Percentiles rank a stretch among this genome's conserved stretches.
Evolutionary conservation across 2,113 vertebrate species (phyloP).

Genomic region (Notothenia coriiceps): DNA sequence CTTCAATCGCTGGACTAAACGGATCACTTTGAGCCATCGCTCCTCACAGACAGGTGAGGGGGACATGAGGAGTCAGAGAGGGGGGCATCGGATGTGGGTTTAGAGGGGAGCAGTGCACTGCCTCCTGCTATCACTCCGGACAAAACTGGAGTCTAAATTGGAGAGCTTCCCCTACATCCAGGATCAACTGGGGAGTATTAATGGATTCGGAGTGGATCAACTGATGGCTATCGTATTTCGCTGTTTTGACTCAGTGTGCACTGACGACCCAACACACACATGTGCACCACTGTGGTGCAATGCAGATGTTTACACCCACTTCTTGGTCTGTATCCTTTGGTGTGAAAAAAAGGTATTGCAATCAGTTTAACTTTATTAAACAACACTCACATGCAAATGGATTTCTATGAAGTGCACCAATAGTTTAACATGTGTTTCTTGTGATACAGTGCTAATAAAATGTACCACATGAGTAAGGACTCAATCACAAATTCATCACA

Average conservation of each 20-base stretch:
- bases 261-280: conserved; percentile 67
- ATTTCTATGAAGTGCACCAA: background rate
- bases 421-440: conserved; percentile 5
- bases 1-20: conserved; percentile 1
- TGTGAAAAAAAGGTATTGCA: background rate
- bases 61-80: conserved; percentile 36
- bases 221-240: conserved; percentile 77
- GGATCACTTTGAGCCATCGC: conserved; percentile 2
- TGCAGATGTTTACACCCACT: conserved; percentile 77
- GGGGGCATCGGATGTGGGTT: conserved; percentile 46
- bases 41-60: conserved; percentile 62
- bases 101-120: conserved; percentile 36
- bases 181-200: conserved; percentile 76
- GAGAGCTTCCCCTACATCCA: conserved; percentile 68
- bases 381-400: conserved; percentile 13
- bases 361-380: conserved; percentile 17
- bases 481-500: conserved; percentile 30
- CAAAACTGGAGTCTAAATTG: conserved; percentile 56
- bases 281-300: conserved; percentile 70
- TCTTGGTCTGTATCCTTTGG: conserved; percentile 29
- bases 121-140: conserved; percentile 59
- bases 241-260: conserved; percentile 68
- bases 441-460: conserved; percentile 1
- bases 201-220: conserved; percentile 80
- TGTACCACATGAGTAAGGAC: conserved; percentile 2